Evolutionary conservation across 2,113 vertebrate species (phyloP), one percentile per base, ranked within the genome.

Genomic region (Morone saxatilis): DNA sequence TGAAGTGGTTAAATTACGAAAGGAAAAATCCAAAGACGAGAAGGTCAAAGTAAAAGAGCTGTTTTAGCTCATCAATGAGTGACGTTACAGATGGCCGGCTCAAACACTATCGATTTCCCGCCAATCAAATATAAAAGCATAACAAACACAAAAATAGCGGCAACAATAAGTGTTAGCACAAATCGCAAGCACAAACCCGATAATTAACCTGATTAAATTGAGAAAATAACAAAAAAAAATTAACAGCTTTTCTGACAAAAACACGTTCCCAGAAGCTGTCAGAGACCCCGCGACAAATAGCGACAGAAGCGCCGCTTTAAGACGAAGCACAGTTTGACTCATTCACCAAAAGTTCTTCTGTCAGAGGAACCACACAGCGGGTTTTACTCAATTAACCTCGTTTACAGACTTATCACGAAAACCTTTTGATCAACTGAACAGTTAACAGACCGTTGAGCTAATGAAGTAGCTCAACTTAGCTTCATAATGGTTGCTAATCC

Each of bases 31-130:
- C 10, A 25, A 12, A 10, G 2, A 11, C 11, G 12, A 14, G 5
- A 38, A 31, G 50, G 19, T 10, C 66, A 25, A 22, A 47, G 2
- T 40, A 6, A 7, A 53, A 4, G 31, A 17, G 20, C 0, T 5
- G 2, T 6, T 25, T 40, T 7, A 13, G 1, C 38, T 1, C 7
- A 5, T 12, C 16, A 36, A 4, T 0, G 8, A n/a, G 17, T 43
- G 70, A 19, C 47, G 62, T 66, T 62, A 40, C 56, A 17, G 51
- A 43, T 6, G 14, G 41, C 77, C 71, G 84, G 59, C 66, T 56
- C 0, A 51, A 80, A 60, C 60, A 38, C 60, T 20, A 17, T 11
- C 38, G 22, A 72, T 90, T 94, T 93, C 92, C 92, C 93, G 92
- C 93, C 93, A 92, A 89, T 22, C 60, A 67, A 16, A 60, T 48